A percentile compares a stretch with the other conserved stretches of the same genome.
Conservation (phyloP, 2,888 invertebrate genomes). For the Diaprepes abbreviatus region DNA sequence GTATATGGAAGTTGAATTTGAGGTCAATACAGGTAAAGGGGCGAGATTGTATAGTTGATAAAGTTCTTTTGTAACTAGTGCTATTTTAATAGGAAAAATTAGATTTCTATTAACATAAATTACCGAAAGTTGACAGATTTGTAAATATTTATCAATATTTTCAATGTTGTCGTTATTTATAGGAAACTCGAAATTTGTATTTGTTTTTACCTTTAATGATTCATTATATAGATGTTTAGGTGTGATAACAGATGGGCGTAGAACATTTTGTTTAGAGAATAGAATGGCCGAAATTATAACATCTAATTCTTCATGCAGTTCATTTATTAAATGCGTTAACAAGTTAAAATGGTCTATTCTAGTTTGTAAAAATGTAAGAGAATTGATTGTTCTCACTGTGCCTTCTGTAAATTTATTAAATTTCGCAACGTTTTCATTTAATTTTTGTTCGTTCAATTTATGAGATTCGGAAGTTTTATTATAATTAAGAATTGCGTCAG, state of each 20-base stretch:
- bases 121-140: slow-evolving; percentile 34
- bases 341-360: slow-evolving; percentile 48
- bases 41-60: too few relatives aligned
- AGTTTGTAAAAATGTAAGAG: slow-evolving; percentile 15
- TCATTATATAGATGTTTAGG: slow-evolving; percentile 36
- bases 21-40: too few relatives aligned
- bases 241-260: slow-evolving; percentile 48
- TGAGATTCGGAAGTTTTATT: slow-evolving; percentile 47
- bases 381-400: not conserved
- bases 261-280: slow-evolving; percentile 49
- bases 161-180: slow-evolving; percentile 38
- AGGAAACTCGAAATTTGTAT: slow-evolving; percentile 43
- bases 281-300: slow-evolving; percentile 46
- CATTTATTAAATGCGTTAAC: slow-evolving; percentile 41
- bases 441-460: slow-evolving; percentile 47
- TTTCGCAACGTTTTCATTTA: slow-evolving; percentile 45
- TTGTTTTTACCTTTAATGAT: slow-evolving; percentile 32
- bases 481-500: slow-evolving; percentile 51
- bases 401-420: slow-evolving; percentile 46
- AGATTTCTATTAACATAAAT: slow-evolving; percentile 43
- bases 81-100: slow-evolving; percentile 40
- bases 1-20: slow-evolving; percentile 7
- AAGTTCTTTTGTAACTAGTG: slow-evolving; percentile 28
- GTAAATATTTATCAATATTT: slow-evolving; percentile 39
- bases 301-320: slow-evolving; percentile 47